Evolutionary conservation across 2,113 vertebrate species (phyloP), one percentile per base, ranked within the genome.

Genomic region (Entomyzon cyanotis): DNA sequence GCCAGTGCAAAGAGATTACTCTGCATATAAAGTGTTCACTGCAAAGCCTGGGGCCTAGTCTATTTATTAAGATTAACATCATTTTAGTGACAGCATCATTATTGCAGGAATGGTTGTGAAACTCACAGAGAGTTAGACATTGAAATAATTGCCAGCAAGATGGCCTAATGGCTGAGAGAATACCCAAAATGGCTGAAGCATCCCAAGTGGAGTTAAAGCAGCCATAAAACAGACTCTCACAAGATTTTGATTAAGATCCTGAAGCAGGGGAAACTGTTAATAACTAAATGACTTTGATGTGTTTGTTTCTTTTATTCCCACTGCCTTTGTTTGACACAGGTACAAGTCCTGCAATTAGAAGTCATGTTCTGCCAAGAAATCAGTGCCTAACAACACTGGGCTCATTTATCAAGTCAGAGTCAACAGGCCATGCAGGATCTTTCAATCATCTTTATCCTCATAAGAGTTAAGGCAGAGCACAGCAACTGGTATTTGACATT

Each of bases 221-320:
- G 59, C 46, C 28, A 24, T 65, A 59, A 87, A 31, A 71, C 49
- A 92, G 25, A 80, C 25, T 68, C 42, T 42, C 47, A 47, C 85
- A 47, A 71, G 33, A 79, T 84, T 86, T 68, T 92, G 80, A 93
- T 89, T 93, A 90, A 88, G 35, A 76, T 17, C 12, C 73, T 77
- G 52, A 42, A 74, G 39, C 30, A 71, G 50, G 39, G 70, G 50
- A 80, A 93, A 35, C 35, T 74, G 46, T 75, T 79, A 80, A 79
- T 59, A 94, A 77, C 31, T 62, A 62, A 59, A 46, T 80, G 60
- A 84, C 53, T 88, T 84, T 87, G 71, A 41, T 86, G 49, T 24
- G 33, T 86, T 89, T 84, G 24, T 74, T 91, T 80, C 85, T 95
- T 87, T 94, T 80, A 68, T 90, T 87, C 67, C 33, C 62, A 63